A percentile compares a stretch with the other conserved stretches of the same genome.
Evolutionary conservation across 2,113 vertebrate species (phyloP).

Genomic region (Laticauda colubrina): DNA sequence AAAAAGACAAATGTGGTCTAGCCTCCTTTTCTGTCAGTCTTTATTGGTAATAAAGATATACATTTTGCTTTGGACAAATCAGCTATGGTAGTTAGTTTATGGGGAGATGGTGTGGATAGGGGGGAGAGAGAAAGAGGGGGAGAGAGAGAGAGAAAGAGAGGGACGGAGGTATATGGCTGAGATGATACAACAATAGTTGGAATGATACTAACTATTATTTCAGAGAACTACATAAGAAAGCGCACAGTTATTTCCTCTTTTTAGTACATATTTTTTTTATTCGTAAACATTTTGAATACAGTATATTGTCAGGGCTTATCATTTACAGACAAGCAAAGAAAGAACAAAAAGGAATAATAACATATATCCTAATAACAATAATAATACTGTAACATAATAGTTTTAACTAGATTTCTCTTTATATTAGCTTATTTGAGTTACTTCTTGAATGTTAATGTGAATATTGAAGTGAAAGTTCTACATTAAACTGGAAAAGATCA

Average conservation of each 20-base stretch:
- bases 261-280: too few species aligned
- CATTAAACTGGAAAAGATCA: not conserved
- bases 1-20: constrained; percentile 40
- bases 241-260: constrained; percentile 10
- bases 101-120: not conserved
- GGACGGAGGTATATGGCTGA: constrained; percentile 39
- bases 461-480: not conserved
- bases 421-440: too few species aligned
- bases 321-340: too few species aligned
- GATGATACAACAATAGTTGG: not conserved
- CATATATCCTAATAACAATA: too few species aligned
- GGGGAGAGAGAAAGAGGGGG: not conserved
- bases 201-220: constrained; percentile 25
- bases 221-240: constrained; percentile 7
- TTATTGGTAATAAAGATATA: not conserved
- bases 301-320: too few species aligned
- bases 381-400: too few species aligned
- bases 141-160: constrained; percentile 48
- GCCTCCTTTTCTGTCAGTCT: not conserved
- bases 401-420: too few species aligned
- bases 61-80: not conserved
- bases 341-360: too few species aligned
- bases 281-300: too few species aligned
- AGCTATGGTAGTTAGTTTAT: not conserved
- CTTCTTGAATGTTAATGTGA: not conserved